phyloP scores from a whole-genome alignment of 23 tunicate genomes.

The Halocynthia aurantium region DNA sequence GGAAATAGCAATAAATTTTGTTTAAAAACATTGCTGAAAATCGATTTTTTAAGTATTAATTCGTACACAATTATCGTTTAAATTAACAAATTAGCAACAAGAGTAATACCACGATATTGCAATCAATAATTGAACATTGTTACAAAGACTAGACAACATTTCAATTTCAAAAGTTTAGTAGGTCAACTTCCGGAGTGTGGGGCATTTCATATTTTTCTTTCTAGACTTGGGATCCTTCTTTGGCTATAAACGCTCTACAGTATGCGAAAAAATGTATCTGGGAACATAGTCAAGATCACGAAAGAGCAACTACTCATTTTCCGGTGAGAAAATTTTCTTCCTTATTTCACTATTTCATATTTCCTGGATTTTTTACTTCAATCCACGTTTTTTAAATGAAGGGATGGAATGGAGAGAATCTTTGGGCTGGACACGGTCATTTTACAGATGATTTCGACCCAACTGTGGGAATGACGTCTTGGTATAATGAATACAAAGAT shows the following conservation, averaged over 20 bases:
- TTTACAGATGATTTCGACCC: slow-evolving; percentile 58
- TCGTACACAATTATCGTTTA: too few relatives aligned
- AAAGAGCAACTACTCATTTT: slow-evolving; percentile 36
- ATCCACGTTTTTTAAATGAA: background rate
- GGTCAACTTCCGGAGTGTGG: too few relatives aligned
- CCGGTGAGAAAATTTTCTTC: slow-evolving; percentile 6
- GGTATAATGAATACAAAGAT: slow-evolving; percentile 71
- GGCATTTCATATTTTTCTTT: background rate
- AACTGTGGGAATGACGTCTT: slow-evolving; percentile 26
- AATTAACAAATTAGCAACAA: too few relatives aligned
- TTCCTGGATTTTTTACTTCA: background rate
- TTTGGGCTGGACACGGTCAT: slow-evolving; percentile 72
- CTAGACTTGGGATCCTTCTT: slow-evolving; percentile 86
- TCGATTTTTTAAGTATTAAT: too few relatives aligned
- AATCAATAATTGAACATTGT: too few relatives aligned
- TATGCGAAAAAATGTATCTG: slow-evolving; percentile 71
- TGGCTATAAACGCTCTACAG: slow-evolving; percentile 50
- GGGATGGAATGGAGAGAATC: slow-evolving; percentile 68
- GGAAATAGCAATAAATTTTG: too few relatives aligned
- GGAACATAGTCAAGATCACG: slow-evolving; percentile 42
- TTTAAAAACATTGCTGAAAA: too few relatives aligned
- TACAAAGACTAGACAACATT: too few relatives aligned
- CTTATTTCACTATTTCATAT: background rate
- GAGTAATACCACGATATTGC: too few relatives aligned
- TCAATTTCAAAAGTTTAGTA: too few relatives aligned